Evolutionary conservation across 2,113 vertebrate species (phyloP), one percentile per base, ranked within the genome.

Genomic region (Dicerorhinus sumatrensis): DNA sequence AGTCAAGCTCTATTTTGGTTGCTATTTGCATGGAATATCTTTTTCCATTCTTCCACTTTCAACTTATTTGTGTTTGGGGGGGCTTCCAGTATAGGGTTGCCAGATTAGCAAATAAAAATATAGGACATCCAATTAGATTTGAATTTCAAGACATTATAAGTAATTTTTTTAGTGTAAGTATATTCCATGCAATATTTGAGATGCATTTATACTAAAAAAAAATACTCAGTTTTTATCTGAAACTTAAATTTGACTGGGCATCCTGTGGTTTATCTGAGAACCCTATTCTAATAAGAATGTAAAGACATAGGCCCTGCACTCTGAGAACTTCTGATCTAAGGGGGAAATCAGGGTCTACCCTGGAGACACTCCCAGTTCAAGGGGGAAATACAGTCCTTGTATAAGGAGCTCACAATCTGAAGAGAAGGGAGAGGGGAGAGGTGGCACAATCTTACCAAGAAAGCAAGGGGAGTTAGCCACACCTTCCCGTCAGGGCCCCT

Each of bases 71-170:
- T 92, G 17, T 87, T 89, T 93, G 87, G 23, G 65, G 65, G 36
- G 62, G 29, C n/a, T 93, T 97, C 81, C 51, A 48, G 46, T n/a
- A 18, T 81, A 76, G 31, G 46, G 20, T 31, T 87, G 42, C 42
- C 63, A 85, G 85, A 92, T 89, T 69, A 93, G 65, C 51, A 93
- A 88, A 79, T 88, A 70, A 75, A 96, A 95, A 83, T 91, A 80
- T n/a, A 86, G 69, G 18, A 33, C 91, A 51, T 39, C 51, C 39
- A 63, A 33, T 86, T 77, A 63, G 75, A 89, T 63, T 86, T 75
- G 73, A 95, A 93, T 85, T 93, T 93, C 33, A 62, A 72, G 69
- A 69, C 65, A 42, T 18, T 82, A 11, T 58, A 51, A 95, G 14
- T 83, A 58, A 20, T 16, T 96, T 97, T 54, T 96, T 89, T 48